These are phyloP conservation scores for Kryptolebias marmoratus DNA, from an alignment of 2,113 vertebrate species.

Conservation along the genomic window DNA sequence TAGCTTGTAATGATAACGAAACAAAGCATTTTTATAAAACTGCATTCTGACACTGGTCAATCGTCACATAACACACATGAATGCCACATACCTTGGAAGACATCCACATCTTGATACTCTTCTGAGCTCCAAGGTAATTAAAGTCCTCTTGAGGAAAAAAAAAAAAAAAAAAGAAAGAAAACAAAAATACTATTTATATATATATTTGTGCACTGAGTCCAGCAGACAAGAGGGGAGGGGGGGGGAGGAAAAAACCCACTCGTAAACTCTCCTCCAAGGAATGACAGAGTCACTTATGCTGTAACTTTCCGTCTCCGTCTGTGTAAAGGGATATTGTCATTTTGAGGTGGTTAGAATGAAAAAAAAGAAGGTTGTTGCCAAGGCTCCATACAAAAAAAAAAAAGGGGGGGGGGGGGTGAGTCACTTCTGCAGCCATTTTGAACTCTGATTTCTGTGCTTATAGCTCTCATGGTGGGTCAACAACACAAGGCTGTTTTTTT, in stretches of 20 bases:
- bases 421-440: slow-evolving; percentile 61
- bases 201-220: slow-evolving; percentile 71
- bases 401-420: slow-evolving; percentile 64
- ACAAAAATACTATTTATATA: slow-evolving; percentile 2
- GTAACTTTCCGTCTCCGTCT: slow-evolving; percentile 71
- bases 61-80: neutral
- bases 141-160: slow-evolving; percentile 64
- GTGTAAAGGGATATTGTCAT: slow-evolving; percentile 82
- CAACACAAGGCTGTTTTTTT: slow-evolving; percentile 51
- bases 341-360: slow-evolving; percentile 75
- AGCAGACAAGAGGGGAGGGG: slow-evolving; percentile 60
- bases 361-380: slow-evolving; percentile 55
- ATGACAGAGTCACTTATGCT: slow-evolving; percentile 68
- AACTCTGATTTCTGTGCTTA: slow-evolving; percentile 68
- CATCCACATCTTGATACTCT: slow-evolving; percentile 58
- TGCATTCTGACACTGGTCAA: neutral
- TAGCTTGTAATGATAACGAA: too few relatives aligned
- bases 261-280: slow-evolving; percentile 43
- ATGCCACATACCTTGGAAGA: slow-evolving; percentile 75
- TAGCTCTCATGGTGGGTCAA: slow-evolving; percentile 54
- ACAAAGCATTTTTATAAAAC: too few relatives aligned
- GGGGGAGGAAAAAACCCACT: slow-evolving; percentile 63
- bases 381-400: slow-evolving; percentile 67
- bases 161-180: too few relatives aligned
- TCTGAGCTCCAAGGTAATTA: slow-evolving; percentile 66